Evolutionary conservation across 2,888 invertebrate genomes (phyloP).

Genomic region (Apamea anceps): DNA sequence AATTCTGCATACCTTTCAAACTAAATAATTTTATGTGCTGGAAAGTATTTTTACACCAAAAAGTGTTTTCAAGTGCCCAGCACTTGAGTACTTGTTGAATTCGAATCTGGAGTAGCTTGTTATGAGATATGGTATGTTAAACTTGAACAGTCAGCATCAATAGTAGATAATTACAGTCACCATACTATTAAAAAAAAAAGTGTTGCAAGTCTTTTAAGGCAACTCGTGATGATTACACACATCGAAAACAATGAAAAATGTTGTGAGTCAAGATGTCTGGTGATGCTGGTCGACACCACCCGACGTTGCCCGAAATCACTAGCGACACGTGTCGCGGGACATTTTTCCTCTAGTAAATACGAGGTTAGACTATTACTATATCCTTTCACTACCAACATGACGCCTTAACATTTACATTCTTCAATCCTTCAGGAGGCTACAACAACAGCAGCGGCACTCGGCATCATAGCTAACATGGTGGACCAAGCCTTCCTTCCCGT

Average conservation of each 20-base stretch:
- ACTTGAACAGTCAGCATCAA: background rate
- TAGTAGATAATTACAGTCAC: background rate
- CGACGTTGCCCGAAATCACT: background rate
- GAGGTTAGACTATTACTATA: background rate
- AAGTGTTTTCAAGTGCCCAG: background rate
- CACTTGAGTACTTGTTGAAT: background rate
- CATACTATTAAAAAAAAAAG: background rate
- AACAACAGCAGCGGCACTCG: constrained; percentile 89
- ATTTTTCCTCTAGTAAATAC: background rate
- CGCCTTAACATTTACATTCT: background rate
- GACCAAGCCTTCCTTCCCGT: constrained; percentile 95
- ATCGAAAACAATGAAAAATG: background rate
- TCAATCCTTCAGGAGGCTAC: constrained; percentile 78
- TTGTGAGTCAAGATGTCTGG: background rate
- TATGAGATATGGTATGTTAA: background rate
- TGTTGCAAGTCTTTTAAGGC: background rate
- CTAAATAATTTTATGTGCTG: background rate
- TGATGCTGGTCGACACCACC: background rate
- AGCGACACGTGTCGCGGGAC: too few relatives aligned
- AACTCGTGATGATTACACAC: background rate
- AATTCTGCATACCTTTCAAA: background rate
- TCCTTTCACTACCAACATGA: background rate
- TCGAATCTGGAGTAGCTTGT: background rate
- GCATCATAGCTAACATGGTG: constrained; percentile 93
- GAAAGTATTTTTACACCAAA: background rate